Conservation (phyloP, 2,113 vertebrate species). For the Protobothrops flavoviridis region DNA sequence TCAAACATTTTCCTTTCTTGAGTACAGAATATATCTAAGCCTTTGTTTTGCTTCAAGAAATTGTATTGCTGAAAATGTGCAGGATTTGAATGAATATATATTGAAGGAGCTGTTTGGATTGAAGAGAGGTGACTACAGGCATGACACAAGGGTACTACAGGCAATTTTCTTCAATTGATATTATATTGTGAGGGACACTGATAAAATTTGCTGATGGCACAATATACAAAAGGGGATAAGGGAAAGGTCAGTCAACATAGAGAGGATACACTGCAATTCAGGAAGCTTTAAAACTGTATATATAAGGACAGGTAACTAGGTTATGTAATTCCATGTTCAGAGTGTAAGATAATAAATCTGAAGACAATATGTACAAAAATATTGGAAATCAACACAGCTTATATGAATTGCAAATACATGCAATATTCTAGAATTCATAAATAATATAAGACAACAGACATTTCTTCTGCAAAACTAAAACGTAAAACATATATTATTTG, state of each 20-base stretch:
- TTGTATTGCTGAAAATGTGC: slow-evolving; percentile 9
- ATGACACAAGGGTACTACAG: slow-evolving; percentile 9
- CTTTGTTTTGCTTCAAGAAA: slow-evolving; percentile 30
- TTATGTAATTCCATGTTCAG: not conserved
- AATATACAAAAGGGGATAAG: slow-evolving; percentile 27
- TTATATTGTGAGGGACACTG: slow-evolving; percentile 15
- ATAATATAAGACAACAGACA: not conserved
- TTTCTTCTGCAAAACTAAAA: not conserved
- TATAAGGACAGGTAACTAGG: slow-evolving; percentile 6
- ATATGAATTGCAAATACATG: not conserved
- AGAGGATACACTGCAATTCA: slow-evolving; percentile 1
- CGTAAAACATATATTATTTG: not conserved
- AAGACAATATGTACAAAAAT: not conserved
- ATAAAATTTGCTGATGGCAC: slow-evolving; percentile 26
- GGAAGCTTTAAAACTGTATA: slow-evolving; percentile 3
- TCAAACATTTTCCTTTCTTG: not conserved
- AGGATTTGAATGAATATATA: slow-evolving; percentile 31
- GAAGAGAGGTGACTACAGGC: slow-evolving; percentile 23
- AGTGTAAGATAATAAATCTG: slow-evolving; percentile 1
- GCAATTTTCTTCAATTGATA: slow-evolving; percentile 20
- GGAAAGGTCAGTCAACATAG: slow-evolving; percentile 17
- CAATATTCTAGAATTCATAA: not conserved
- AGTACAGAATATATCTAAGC: not conserved
- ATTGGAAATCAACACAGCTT: not conserved
- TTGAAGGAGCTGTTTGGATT: slow-evolving; percentile 25